Evolutionary conservation across 2,797 vertebrate species (phyloP), one percentile per base, ranked within the genome.

Genomic region (Gymnothorax javanicus): DNA sequence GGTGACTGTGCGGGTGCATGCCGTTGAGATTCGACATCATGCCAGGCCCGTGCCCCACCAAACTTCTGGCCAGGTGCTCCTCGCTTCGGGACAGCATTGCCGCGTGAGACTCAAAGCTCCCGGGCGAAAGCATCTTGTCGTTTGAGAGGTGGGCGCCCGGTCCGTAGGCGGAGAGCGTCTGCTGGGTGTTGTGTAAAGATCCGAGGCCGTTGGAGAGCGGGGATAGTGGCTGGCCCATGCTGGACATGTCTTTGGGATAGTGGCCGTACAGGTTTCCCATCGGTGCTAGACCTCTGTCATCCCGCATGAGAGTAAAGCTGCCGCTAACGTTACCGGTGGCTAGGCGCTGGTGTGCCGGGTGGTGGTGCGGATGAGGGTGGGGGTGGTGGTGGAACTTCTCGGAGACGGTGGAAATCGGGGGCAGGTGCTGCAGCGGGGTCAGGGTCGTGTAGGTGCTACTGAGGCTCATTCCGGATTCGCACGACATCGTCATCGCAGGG

Each of bases 401-500:
- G n/a, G 98, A 97, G 84, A 99, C 98, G 54, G 97, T 97, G 86
- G 98, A 97, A 88, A 98, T 98, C 2, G 98, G 97, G 87, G 98
- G 98, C 94, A 99, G 96, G 94, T 98, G 98, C 96, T 99, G 98
- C 87, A 99, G 96, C 3, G 98, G 98, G 54, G 98, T 97, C 89
- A 99, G 96, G 25, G 98, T 98, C 87, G 98, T 98, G 95, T 99
- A 98, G 15, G 97, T 98, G 95, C 97, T 97, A 91, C 97, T 97
- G 50, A 99, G 94, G 93, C 97, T 97, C 97, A 98, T 97, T 62
- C 97, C 97, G 64, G 92, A 97, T 89, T 99, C 98, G 92, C 98
- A 99, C 82, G 95, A 94, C 98, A 99, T 98, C 94, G 96, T 97
- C 97, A 99, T 98, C 88, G 97, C 97, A 54, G 97, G 97, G 93